Conservation (phyloP, 2,113 vertebrate species). For the Paralichthys olivaceus region DNA sequence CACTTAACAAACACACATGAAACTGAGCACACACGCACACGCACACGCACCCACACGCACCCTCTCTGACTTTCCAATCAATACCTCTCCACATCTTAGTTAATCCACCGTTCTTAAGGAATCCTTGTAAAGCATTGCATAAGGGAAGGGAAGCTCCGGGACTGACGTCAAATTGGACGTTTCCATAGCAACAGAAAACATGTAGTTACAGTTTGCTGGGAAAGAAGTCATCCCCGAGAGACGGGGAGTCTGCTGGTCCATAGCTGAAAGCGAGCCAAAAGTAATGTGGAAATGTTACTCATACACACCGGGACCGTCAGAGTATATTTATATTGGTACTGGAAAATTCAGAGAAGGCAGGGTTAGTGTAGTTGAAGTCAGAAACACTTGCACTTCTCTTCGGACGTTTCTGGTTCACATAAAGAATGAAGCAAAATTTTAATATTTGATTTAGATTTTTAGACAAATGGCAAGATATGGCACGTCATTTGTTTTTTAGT, state of each 20-base stretch:
- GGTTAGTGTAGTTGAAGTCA: neutral
- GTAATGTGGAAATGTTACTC: constrained; percentile 54
- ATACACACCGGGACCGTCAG: neutral
- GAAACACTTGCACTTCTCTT: neutral
- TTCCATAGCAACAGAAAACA: constrained; percentile 53
- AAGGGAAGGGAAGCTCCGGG: neutral
- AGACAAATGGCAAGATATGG: too few relatives aligned
- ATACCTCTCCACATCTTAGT: constrained; percentile 20
- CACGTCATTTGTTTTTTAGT: too few relatives aligned
- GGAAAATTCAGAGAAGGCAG: constrained; percentile 11
- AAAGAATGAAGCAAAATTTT: neutral
- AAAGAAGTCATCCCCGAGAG: constrained; percentile 40
- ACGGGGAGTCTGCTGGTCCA: constrained; percentile 27
- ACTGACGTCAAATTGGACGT: constrained; percentile 38
- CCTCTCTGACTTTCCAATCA: neutral
- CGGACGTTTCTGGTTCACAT: neutral
- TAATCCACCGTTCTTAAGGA: constrained; percentile 30
- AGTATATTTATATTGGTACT: neutral
- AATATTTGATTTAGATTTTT: too few relatives aligned
- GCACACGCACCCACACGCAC: neutral
- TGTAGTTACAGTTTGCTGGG: constrained; percentile 48
- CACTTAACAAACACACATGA: neutral
- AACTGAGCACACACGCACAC: neutral
- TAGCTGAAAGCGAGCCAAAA: constrained; percentile 49
- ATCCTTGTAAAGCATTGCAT: constrained; percentile 35